These are phyloP conservation scores for Haliclona indistincta DNA, from an alignment of 37 sponge, comb jelly and placozoan species.

Conservation along the genomic window DNA sequence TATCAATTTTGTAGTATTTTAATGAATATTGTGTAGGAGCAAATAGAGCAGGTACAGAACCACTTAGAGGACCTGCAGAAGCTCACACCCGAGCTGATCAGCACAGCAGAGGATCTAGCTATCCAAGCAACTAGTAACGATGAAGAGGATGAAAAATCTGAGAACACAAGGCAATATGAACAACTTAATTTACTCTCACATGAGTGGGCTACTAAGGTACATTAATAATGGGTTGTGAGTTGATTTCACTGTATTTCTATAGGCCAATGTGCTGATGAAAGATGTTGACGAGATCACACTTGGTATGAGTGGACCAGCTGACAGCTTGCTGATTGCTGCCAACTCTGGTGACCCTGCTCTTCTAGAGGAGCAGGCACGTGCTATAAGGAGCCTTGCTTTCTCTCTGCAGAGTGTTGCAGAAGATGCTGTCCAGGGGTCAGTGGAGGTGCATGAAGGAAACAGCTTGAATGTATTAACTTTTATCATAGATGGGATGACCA, in stretches of 20 bases:
- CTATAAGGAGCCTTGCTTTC: conserved; percentile 37
- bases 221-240: not conserved
- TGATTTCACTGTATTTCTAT: not conserved
- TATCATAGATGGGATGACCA: conserved; percentile 45
- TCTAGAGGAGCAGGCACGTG: conserved; percentile 36
- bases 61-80: conserved; percentile 45
- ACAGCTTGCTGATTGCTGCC: conserved; percentile 57
- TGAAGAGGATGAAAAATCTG: conserved; percentile 3
- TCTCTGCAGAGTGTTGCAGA: conserved; percentile 39
- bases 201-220: conserved; percentile 89
- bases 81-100: conserved; percentile 61
- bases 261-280: conserved; percentile 61
- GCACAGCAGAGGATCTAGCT: conserved; percentile 43
- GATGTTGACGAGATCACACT: conserved; percentile 62
- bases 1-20: not conserved
- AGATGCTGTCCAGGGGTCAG: conserved; percentile 65
- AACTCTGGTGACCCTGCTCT: conserved; percentile 47
- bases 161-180: conserved; percentile 16
- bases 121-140: not conserved
- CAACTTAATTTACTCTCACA: conserved; percentile 56
- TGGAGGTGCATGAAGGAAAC: not conserved
- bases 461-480: not conserved
- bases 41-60: conserved; percentile 41
- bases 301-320: conserved; percentile 61
- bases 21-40: conserved; percentile 20